Evolutionary conservation across 2,797 vertebrate species (phyloP).

Genomic region (Agapornis canus): DNA sequence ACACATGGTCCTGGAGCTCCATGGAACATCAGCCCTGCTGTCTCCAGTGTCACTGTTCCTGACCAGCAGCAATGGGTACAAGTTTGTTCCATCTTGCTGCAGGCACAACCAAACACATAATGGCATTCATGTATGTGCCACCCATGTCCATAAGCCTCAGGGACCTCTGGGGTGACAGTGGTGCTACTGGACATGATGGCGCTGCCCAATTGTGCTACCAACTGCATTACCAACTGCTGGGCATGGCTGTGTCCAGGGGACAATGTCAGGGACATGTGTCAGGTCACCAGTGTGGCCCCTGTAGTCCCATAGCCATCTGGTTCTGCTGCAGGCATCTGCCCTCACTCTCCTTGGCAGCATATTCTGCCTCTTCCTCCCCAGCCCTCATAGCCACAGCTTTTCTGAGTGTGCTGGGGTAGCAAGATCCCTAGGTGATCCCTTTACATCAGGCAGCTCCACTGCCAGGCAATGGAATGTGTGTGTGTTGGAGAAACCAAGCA

Average conservation of each 20-base stretch:
- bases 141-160: neutral
- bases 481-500: fast-evolving
- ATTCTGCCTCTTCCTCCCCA: neutral
- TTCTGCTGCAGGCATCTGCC: neutral
- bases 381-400: neutral
- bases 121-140: neutral
- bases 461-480: fast-evolving
- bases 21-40: neutral
- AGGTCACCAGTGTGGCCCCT: neutral
- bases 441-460: neutral
- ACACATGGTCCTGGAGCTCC: neutral
- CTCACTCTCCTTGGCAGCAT: neutral
- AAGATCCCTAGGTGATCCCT: neutral
- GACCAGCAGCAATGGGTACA: neutral
- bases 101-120: neutral
- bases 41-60: neutral
- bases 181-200: neutral
- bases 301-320: neutral
- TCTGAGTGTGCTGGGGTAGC: neutral
- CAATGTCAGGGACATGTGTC: neutral
- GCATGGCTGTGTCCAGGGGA: neutral
- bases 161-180: neutral
- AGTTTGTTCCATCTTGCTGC: neutral
- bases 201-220: neutral
- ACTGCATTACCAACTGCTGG: neutral